Base-by-base conservation (phyloP, 2,888 invertebrate genomes). In the Meliscaeva auricollis region DNA sequence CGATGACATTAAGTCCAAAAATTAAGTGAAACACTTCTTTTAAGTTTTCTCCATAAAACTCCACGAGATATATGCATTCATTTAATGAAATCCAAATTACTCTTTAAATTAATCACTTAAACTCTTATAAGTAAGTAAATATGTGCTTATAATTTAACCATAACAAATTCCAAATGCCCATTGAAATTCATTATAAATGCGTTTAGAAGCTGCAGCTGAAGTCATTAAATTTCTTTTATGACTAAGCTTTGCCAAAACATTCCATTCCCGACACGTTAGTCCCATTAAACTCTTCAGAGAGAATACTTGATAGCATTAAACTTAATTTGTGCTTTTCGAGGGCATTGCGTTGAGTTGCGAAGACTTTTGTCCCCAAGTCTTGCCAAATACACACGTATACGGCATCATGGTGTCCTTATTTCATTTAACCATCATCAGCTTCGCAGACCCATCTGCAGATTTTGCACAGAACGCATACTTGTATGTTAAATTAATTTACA, bases 401-500 rank as follows among this genome's bases (percentile, higher is more conserved):
- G 54, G 15, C 15, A 38, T 6, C 1, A 26, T 26, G 3, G 4
- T 26, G 15, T 11, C 8, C 15, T 5, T 44, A 5, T 32, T 52
- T 52, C n/a, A 30, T 30, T 8, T 15, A 54, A 32, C 58, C 58
- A 13, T 38, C 38, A 20, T 7, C 70, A 46, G 15, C 15, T 0
- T 11, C 6, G 9, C 32, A 32, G 48, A 13, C 46, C 66, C 73
- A 60, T 72, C 68, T 54, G 35, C 44, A 81, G 62, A 64, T 62
- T 83, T 69, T 64, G 50, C 64, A 69, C 74, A 74, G 64, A 62
- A 73, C 68, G 56, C 17, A 50, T 50, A 74, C 74, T 74, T 83
- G 56, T 79, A 74, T 64, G 69, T 83, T 83, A 83, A 83, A 83
- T 79, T 83, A 83, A 83, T 83, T 83, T 83, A 68, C 54, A 83